A percentile compares a stretch with the other conserved stretches of the same genome.
Evolutionary conservation across 1,140 invertebrate genomes (phyloP).

Genomic region (Scaptomyza montana): DNA sequence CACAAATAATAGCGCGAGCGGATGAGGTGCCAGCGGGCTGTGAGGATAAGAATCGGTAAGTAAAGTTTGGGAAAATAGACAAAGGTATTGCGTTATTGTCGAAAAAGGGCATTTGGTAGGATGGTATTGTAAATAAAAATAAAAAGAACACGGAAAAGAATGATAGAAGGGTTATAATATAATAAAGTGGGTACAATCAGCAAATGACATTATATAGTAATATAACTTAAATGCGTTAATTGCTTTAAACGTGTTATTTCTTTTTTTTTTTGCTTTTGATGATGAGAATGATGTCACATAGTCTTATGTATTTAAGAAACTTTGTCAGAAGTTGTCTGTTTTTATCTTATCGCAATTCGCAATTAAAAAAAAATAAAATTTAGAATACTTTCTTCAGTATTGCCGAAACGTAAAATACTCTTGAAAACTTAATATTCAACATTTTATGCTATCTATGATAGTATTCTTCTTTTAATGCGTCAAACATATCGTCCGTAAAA

Average conservation of each 20-base stretch:
- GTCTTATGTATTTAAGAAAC: neutral
- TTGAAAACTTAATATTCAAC: neutral
- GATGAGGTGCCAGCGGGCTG: conserved; percentile 93
- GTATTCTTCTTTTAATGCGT: too few species aligned
- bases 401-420: neutral
- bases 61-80: neutral
- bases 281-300: neutral
- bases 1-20: conserved; percentile 89
- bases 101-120: too few species aligned
- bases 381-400: neutral
- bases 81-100: too few species aligned
- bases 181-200: neutral
- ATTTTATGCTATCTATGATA: too few species aligned
- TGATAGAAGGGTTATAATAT: neutral
- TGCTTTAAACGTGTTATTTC: neutral
- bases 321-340: neutral
- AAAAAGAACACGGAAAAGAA: neutral
- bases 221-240: neutral
- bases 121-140: too few species aligned
- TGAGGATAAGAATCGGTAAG: conserved; percentile 91
- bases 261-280: neutral
- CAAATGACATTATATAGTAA: neutral
- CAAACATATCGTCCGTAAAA: too few species aligned
- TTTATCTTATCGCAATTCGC: neutral
- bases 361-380: neutral